Base-by-base conservation (phyloP, 2,888 invertebrate species). In the Yponomeuta cagnagella region DNA sequence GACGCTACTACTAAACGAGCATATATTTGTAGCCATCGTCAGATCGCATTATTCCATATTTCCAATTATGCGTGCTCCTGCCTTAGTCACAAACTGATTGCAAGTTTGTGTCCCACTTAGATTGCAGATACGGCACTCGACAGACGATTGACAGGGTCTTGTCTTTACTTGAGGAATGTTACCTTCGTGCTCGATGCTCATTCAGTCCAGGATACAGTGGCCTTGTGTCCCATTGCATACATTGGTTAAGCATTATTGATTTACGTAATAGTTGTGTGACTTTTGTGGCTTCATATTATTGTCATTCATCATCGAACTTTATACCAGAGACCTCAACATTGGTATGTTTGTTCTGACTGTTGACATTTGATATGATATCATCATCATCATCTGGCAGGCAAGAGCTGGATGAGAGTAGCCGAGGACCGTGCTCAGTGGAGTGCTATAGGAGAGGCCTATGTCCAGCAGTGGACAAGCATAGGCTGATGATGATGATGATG, bases 71-170 rank as follows among this genome's bases (percentile, higher is more conserved):
- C 15, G 12, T 2, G 52, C 12, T 58, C 52, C 15, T 15, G 12
- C 43, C 52, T 58, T 58, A 58, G 52, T 58, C 15, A 15, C 15
- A 1, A 15, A 12, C 52, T 58, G 15, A 58, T 58, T 58, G 52
- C 15, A 15, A 58, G 52, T 58, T 15, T 12, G 82, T 89, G 89
- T 81, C 87, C 89, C 80, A 89, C 89, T 89, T 90, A 89, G 88
- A 90, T 89, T 80, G 81, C 72, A 76, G 88, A 89, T 89, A 90
- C 82, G 81, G 82, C 86, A 58, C 52, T 58, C 52, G 52, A 58
- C 52, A 82, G 80, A 83, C 80, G 81, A 79, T 81, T 86, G 88
- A 87, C 81, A 82, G 85, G 85, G 82, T 80, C 82, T 85, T 79
- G 81, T 80, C 82, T 82, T 79, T 79, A 76, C 74, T 76, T 77